Base-by-base conservation (phyloP, 2,113 vertebrate species). In the Tamias sibiricus region DNA sequence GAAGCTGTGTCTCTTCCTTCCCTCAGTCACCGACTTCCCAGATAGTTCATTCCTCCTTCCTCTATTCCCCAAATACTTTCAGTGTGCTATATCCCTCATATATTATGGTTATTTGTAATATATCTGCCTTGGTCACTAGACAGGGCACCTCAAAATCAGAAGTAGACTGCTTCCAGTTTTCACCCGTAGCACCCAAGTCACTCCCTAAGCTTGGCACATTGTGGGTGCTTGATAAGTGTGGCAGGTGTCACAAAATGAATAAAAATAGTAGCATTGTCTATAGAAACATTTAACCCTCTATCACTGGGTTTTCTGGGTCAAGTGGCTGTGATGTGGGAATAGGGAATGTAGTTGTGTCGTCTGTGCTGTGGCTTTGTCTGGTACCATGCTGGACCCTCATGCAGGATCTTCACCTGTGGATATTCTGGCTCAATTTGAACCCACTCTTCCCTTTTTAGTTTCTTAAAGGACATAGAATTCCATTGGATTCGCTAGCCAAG, bases 321-420 rank as follows among this genome's bases (percentile, higher is more conserved):
- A 42, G n/a, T 30, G 59, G 57, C n/a, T 7, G 3, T 35, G 84
- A n/a, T 19, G 8, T 49, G 12, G 30, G 37, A 16, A 22, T 1
- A 6, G 37, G 35, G 30, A 82, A 17, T 26, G 13, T 2, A 20
- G 42, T 30, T n/a, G 12, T 77, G 26, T 26, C 32, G 2, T 85
- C 42, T 40, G 0, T 4, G 16, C n/a, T 22, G 12, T 8, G 30
- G 28, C 10, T 30, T 66, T 0, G 0, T 6, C 62, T 26, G 42
- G 44, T 1, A 7, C 69, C 35, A 14, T 4, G n/a, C 28, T 52
- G 26, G 66, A 5, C 17, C 28, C n/a, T 84, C 22, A 24, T 40
- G 19, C n/a, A 32, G 1, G 44, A 6, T 12, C 13, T 30, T 68
- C 40, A 4, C 24, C 12, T 49, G 0, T 16, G 47, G 69, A 17